These are phyloP conservation scores for Anguilla marmorata DNA, from an alignment of 2,797 vertebrate species.

Conservation along the genomic window DNA sequence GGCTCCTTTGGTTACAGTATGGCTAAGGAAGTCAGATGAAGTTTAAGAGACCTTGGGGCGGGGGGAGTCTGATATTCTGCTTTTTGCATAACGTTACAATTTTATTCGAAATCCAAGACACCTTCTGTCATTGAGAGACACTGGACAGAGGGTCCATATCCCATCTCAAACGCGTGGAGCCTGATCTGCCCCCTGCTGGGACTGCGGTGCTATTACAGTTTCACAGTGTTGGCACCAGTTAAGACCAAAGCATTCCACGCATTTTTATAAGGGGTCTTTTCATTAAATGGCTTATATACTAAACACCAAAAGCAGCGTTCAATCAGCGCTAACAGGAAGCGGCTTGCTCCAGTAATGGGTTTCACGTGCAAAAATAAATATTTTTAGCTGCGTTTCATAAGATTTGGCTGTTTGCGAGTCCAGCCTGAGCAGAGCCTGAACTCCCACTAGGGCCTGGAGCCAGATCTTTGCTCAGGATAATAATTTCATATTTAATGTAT, in stretches of 20 bases:
- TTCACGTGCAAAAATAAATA: slow-evolving; percentile 54
- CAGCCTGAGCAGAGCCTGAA: slow-evolving; percentile 17
- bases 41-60: background rate
- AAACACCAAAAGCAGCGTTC: slow-evolving; percentile 56
- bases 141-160: background rate
- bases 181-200: background rate
- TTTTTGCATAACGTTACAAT: background rate
- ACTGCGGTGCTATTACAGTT: slow-evolving; percentile 47
- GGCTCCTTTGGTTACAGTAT: background rate
- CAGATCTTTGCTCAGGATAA: slow-evolving; percentile 34
- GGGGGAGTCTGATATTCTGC: background rate
- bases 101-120: background rate
- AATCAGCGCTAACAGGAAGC: slow-evolving; percentile 58
- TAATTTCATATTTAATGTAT: slow-evolving; percentile 35
- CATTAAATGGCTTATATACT: slow-evolving; percentile 65
- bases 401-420: slow-evolving; percentile 50
- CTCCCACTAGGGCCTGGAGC: slow-evolving; percentile 46
- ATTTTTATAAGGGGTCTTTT: slow-evolving; percentile 59
- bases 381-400: slow-evolving; percentile 51
- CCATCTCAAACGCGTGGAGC: background rate
- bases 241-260: slow-evolving; percentile 45
- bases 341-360: slow-evolving; percentile 38
- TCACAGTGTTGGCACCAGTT: slow-evolving; percentile 42
- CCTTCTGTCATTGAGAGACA: background rate
- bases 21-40: background rate